Percentiles rank a stretch among this genome's conserved stretches.
Evolutionary conservation across 1,140 invertebrate species (phyloP).

Genomic region (Camponotus vicinus): DNA sequence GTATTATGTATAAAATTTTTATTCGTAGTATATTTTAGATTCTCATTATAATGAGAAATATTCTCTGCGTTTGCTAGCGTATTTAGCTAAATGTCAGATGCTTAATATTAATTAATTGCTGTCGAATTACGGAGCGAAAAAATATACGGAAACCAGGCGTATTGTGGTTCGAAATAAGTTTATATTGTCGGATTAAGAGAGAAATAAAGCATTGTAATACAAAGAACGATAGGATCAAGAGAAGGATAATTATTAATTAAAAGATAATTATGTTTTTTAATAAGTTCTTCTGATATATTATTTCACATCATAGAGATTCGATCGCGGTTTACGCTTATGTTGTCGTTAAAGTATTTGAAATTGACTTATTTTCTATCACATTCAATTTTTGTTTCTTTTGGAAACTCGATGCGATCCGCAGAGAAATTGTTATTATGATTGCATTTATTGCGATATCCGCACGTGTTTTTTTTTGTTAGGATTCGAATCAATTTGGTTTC

Average conservation of each 20-base stretch:
- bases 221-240: neutral
- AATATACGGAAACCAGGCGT: neutral
- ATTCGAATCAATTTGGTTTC: conserved; percentile 37
- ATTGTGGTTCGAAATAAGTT: neutral
- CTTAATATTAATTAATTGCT: neutral
- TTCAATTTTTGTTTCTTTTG: neutral
- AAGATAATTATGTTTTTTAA: conserved; percentile 2
- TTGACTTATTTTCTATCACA: conserved; percentile 14
- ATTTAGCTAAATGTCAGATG: neutral
- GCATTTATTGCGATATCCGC: conserved; percentile 30
- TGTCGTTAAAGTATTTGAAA: neutral
- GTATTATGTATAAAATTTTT: neutral
- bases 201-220: neutral
- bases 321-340: neutral
- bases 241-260: conserved; percentile 26
- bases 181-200: neutral
- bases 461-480: conserved; percentile 26
- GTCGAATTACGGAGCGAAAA: neutral
- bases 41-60: neutral
- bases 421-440: conserved; percentile 34
- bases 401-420: neutral
- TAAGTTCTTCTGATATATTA: neutral
- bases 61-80: neutral
- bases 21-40: neutral
- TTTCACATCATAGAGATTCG: neutral